Evolutionary conservation across 2,113 vertebrate species (phyloP), one percentile per base, ranked within the genome.

Genomic region (Callipepla californica): DNA sequence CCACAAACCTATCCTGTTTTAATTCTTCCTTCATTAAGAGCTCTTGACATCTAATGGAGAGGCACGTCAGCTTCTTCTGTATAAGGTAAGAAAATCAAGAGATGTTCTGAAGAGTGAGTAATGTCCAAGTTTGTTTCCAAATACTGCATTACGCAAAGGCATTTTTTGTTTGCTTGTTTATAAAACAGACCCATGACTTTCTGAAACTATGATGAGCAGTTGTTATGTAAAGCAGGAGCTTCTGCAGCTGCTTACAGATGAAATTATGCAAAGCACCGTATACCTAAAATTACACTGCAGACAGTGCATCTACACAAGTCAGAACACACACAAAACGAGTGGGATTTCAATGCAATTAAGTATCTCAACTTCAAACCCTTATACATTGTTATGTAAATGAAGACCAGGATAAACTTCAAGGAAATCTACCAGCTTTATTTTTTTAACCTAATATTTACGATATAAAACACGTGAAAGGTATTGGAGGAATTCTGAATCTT

Each of bases 91-190:
- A 45, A 50, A 82, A 89, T 85, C 57, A 76, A 50, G 44, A 66
- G 40, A 58, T 32, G 22, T 70, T 93, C 84, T 59, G 67, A 79
- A 47, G 42, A 80, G 17, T 73, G 48, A 92, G 36, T 59, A 59
- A 85, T 17, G 40, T 74, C 89, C 70, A 66, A 72, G 21, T 94
- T 87, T 93, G 70, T 93, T 93, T 96, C 81, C 55, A 96, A 94
- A 95, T 44, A 70, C 70, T 40, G 28, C 59, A 89, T 87, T 82
- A 89, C 72, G 81, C 30, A 55, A 8, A 66, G 32, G 6, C 42
- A 76, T 62, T 85, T 89, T 80, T 72, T 61, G 34, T 78, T 87
- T 89, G 55, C 63, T 93, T 93, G 59, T 94, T 96, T 93, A 89
- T 81, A 92, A 88, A 93, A 36, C 63, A 84, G 72, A 86, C 26